These are phyloP conservation scores for Clanis bilineata DNA, from an alignment of 2,888 invertebrate genomes.

Conservation along the genomic window DNA sequence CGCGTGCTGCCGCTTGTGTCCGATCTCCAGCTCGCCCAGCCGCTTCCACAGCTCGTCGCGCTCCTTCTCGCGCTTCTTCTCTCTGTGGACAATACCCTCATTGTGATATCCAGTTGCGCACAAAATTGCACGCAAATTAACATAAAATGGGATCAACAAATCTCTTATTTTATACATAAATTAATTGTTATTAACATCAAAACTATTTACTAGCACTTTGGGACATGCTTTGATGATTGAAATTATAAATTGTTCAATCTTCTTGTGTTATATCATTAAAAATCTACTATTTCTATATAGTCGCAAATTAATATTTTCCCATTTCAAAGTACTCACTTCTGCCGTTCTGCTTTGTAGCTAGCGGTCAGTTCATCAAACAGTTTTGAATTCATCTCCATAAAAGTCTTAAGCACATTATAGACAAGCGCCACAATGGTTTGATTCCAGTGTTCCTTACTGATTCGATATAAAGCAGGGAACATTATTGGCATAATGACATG, in stretches of 20 bases:
- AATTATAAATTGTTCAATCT: too few species aligned
- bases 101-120: too few species aligned
- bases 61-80: constrained; percentile 97
- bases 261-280: too few species aligned
- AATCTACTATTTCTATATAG: too few species aligned
- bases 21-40: constrained; percentile 94
- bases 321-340: constrained; percentile 96
- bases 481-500: constrained; percentile 99
- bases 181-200: too few species aligned
- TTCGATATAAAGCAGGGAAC: constrained; percentile 99
- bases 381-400: constrained; percentile 99
- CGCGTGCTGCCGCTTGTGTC: constrained; percentile 77
- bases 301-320: too few species aligned
- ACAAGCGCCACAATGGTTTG: constrained; percentile 99
- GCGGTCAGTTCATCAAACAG: constrained; percentile 99
- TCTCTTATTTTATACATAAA: too few species aligned
- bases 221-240: too few species aligned
- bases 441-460: constrained; percentile 99
- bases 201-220: too few species aligned
- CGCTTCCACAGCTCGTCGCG: constrained; percentile 98
- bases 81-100: constrained; percentile 83
- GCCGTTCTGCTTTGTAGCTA: constrained; percentile 99
- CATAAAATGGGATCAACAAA: too few species aligned
- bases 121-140: too few species aligned
- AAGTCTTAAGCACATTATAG: constrained; percentile 99